phyloP scores from a whole-genome alignment of 2,113 vertebrate genomes.

The Zosterops borbonicus region DNA sequence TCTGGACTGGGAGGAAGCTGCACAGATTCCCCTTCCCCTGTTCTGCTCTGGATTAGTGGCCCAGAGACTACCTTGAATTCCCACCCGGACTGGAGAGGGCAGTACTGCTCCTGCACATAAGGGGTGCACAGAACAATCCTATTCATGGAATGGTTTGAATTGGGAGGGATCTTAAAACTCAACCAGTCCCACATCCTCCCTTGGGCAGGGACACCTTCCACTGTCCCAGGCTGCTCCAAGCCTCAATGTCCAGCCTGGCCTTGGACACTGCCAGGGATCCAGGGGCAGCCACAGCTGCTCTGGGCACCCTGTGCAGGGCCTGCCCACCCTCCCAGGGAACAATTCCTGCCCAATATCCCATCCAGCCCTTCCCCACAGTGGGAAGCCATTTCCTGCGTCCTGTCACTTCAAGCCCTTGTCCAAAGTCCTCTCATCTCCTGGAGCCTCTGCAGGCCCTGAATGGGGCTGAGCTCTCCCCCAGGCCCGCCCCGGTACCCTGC shows the following conservation, averaged over 20 bases:
- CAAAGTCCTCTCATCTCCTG: neutral
- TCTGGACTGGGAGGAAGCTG: neutral
- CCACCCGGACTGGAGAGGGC: neutral
- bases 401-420: rapidly evolving
- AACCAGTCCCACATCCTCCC: rapidly evolving
- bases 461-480: rapidly evolving
- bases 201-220: neutral
- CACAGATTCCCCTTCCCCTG: neutral
- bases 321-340: rapidly evolving
- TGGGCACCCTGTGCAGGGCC: neutral
- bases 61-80: neutral
- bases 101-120: neutral
- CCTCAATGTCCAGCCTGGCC: neutral
- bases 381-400: neutral
- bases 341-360: neutral
- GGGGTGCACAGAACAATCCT: neutral
- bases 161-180: rapidly evolving
- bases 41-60: neutral
- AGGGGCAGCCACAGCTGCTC: neutral
- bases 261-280: neutral
- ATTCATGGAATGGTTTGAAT: rapidly evolving
- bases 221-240: neutral
- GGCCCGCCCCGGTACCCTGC: rapidly evolving
- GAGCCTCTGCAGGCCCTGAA: rapidly evolving
- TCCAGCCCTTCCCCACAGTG: rapidly evolving